A percentile compares a stretch with the other conserved stretches of the same genome.
Evolutionary conservation across 2,797 vertebrate genomes (phyloP).

Genomic region (Aulostomus chinensis): DNA sequence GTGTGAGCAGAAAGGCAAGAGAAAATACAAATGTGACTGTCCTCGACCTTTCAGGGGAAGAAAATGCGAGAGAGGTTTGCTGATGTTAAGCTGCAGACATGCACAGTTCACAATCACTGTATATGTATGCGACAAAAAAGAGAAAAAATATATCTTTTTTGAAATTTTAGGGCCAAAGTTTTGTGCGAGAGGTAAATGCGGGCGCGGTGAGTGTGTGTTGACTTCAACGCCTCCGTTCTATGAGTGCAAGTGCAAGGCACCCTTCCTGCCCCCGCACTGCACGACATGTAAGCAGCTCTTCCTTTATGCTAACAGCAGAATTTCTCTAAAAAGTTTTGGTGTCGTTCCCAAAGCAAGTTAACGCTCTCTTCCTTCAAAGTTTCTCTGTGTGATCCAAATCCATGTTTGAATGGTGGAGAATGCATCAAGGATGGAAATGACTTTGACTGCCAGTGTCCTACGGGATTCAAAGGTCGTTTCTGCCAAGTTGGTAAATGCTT

Average conservation of each 20-base stretch:
- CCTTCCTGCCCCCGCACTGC: conserved; percentile 87
- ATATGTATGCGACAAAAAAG: neutral
- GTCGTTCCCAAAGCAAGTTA: too few species aligned
- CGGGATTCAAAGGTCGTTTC: conserved; percentile 67
- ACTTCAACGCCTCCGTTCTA: conserved; percentile 69
- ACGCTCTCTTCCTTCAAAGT: conserved; percentile 44
- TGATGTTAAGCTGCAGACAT: neutral
- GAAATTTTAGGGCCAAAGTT: conserved; percentile 46
- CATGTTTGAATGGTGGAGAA: conserved; percentile 75
- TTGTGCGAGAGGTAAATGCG: conserved; percentile 66
- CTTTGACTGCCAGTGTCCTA: conserved; percentile 73
- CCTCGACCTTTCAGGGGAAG: conserved; percentile 66
- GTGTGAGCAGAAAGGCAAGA: conserved; percentile 61
- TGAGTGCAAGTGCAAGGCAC: conserved; percentile 78
- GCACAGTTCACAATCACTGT: neutral
- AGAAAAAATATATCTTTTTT: neutral
- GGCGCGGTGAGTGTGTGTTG: conserved; percentile 76
- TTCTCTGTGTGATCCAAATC: conserved; percentile 66
- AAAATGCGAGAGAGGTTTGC: conserved; percentile 76
- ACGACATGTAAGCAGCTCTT: conserved; percentile 52
- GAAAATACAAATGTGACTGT: conserved; percentile 70
- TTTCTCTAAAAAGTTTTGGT: neutral
- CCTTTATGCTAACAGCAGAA: conserved; percentile 2
- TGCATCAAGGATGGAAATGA: conserved; percentile 62
- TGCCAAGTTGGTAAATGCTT: conserved; percentile 79